A percentile compares a stretch with the other conserved stretches of the same genome.
Evolutionary conservation across 2,797 vertebrate species (phyloP).

Genomic region (Trachurus trachurus): DNA sequence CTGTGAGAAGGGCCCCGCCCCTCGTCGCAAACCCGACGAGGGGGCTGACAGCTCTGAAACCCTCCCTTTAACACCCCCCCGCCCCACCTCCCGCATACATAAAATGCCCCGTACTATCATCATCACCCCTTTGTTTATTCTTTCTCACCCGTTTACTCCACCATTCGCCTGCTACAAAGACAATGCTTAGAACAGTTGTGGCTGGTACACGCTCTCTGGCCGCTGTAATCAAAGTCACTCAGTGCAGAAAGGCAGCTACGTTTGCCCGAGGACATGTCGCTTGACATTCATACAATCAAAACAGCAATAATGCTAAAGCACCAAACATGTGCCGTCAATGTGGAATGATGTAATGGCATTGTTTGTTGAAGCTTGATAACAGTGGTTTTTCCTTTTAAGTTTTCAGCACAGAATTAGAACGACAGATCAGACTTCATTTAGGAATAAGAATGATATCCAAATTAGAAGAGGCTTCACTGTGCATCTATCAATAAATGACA

Average conservation of each 20-base stretch:
- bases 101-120: neutral
- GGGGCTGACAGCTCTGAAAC: constrained; percentile 70
- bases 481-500: neutral
- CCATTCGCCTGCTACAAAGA: constrained; percentile 39
- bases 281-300: constrained; percentile 67
- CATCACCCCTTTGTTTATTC: neutral
- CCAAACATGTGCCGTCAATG: constrained; percentile 46
- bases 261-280: constrained; percentile 43
- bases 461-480: neutral
- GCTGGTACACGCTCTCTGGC: constrained; percentile 20
- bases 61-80: constrained; percentile 28
- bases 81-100: constrained; percentile 52
- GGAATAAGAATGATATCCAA: neutral
- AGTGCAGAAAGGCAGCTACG: constrained; percentile 14
- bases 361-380: constrained; percentile 40
- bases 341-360: constrained; percentile 40
- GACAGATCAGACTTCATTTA: constrained; percentile 47
- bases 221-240: constrained; percentile 16
- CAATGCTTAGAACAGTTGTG: constrained; percentile 41
- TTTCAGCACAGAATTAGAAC: constrained; percentile 66
- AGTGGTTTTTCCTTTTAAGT: constrained; percentile 18
- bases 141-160: constrained; percentile 11
- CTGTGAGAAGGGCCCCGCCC: constrained; percentile 82
- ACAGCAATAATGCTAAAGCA: constrained; percentile 58
- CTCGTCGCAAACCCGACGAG: constrained; percentile 59